These are phyloP conservation scores for Thera britannica DNA, from an alignment of 2,888 invertebrate genomes.

Conservation along the genomic window DNA sequence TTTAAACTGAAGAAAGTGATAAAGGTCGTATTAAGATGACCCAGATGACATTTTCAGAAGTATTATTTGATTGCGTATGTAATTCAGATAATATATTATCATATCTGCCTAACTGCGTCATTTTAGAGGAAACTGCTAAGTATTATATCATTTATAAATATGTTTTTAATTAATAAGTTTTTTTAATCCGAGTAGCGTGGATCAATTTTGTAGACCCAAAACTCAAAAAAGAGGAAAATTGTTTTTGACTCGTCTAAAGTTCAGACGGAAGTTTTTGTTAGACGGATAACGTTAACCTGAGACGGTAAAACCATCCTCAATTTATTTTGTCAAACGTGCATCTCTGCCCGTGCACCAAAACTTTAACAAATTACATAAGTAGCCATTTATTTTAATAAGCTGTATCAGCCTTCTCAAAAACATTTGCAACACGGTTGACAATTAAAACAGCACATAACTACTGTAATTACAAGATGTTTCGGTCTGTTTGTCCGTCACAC, in stretches of 20 bases:
- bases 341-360: background rate
- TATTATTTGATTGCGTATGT: constrained; percentile 5
- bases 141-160: background rate
- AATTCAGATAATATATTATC: too few relatives aligned
- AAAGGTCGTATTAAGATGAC: constrained; percentile 10
- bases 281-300: too few relatives aligned
- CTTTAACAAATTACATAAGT: background rate
- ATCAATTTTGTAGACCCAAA: too few relatives aligned
- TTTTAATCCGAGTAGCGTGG: too few relatives aligned
- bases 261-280: too few relatives aligned
- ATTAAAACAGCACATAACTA: constrained; percentile 25
- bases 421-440: constrained; percentile 33
- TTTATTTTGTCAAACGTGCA: background rate
- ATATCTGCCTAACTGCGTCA: too few relatives aligned
- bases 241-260: too few relatives aligned
- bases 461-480: constrained; percentile 50
- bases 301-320: background rate
- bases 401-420: constrained; percentile 14
- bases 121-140: background rate
- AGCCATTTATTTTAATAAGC: constrained; percentile 4
- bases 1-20: constrained; percentile 32
- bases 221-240: too few relatives aligned
- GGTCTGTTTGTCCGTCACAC: constrained; percentile 50
- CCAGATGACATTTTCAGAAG: constrained; percentile 25
- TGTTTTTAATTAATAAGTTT: background rate